A percentile compares a stretch with the other conserved stretches of the same genome.
These are phyloP conservation scores for Coranthus polyacanthus DNA, from an alignment of 2,797 vertebrate species.

Conservation along the genomic window DNA sequence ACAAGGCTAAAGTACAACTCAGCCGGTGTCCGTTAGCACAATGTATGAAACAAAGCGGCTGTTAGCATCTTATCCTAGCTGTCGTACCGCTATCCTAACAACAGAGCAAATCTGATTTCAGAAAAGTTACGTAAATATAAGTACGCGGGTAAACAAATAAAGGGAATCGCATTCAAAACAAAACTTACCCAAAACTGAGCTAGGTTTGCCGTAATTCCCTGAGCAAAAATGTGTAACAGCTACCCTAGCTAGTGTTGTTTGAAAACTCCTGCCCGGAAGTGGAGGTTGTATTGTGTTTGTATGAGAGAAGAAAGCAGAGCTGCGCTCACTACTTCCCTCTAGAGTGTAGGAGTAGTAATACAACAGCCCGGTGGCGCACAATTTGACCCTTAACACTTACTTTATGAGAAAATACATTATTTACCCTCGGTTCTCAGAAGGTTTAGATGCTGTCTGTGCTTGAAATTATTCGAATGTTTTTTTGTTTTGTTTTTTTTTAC, in stretches of 20 bases:
- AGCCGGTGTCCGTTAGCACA: constrained; percentile 31
- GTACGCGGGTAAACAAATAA: fast-evolving
- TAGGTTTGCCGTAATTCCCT: constrained; percentile 69
- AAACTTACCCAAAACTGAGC: constrained; percentile 52
- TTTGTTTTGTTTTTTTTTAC: too few species aligned
- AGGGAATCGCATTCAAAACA: fast-evolving
- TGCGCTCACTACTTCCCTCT: constrained; percentile 26
- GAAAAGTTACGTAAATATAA: not conserved
- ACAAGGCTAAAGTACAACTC: not conserved
- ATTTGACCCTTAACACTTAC: too few species aligned
- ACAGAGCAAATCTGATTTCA: not conserved
- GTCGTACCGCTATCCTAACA: constrained; percentile 9
- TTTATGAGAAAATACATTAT: too few species aligned
- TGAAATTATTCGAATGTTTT: too few species aligned
- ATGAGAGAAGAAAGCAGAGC: not conserved
- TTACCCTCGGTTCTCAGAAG: too few species aligned
- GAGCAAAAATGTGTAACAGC: constrained; percentile 64
- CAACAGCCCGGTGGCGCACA: not conserved
- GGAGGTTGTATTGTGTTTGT: constrained; percentile 38
- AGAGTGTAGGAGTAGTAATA: constrained; percentile 9
- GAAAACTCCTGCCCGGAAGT: constrained; percentile 80
- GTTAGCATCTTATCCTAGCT: constrained; percentile 60
- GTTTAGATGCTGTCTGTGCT: too few species aligned
- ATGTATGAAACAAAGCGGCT: constrained; percentile 73
- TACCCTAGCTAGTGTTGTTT: constrained; percentile 71